Evolutionary conservation across 2,113 vertebrate species (phyloP).

Genomic region (Callithrix jacchus): DNA sequence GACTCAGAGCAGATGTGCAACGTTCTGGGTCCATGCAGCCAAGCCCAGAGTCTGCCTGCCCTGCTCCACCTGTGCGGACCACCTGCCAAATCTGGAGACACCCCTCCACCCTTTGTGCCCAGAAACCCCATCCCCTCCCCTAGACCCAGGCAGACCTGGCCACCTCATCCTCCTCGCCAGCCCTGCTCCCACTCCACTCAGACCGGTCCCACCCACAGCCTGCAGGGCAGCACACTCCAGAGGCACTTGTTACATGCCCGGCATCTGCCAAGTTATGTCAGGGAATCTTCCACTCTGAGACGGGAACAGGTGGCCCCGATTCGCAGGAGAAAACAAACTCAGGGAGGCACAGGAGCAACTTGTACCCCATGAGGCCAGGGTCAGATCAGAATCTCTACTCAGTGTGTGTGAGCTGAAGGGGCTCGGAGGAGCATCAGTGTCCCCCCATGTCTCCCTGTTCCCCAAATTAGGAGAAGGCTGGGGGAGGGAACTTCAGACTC

Average conservation of each 20-base stretch:
- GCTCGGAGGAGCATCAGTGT: neutral
- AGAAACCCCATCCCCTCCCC: too few species aligned
- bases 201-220: neutral
- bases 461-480: neutral
- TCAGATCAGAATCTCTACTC: neutral
- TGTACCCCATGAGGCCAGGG: neutral
- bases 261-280: too few species aligned
- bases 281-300: neutral
- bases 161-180: too few species aligned
- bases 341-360: neutral
- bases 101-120: neutral
- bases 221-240: accelerated
- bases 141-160: neutral
- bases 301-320: neutral
- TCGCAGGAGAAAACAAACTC: neutral
- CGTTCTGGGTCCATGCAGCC: accelerated
- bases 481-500: neutral
- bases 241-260: accelerated
- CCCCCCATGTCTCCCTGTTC: too few species aligned
- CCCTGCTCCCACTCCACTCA: accelerated
- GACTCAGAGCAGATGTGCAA: neutral
- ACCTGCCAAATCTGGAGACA: neutral
- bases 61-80: neutral
- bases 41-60: neutral
- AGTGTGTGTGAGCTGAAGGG: neutral